A percentile compares a stretch with the other conserved stretches of the same genome.
These are phyloP conservation scores for Gymnobelideus leadbeateri DNA, from an alignment of 2,113 vertebrate genomes.

Conservation along the genomic window DNA sequence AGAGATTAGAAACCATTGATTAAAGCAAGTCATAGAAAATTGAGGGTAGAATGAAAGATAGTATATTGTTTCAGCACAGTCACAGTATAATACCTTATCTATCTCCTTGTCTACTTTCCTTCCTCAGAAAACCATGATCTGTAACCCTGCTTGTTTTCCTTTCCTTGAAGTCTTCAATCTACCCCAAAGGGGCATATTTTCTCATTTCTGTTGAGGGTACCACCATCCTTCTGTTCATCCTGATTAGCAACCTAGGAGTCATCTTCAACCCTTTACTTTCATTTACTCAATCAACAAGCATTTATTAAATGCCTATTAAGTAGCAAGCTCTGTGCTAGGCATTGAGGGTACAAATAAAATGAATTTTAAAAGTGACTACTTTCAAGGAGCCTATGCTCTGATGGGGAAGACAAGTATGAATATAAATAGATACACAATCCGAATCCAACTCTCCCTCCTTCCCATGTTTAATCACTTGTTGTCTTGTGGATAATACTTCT, in stretches of 20 bases:
- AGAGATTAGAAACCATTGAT: too few species aligned
- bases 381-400: too few species aligned
- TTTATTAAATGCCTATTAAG: background rate
- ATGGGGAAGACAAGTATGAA: too few species aligned
- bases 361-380: background rate
- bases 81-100: background rate
- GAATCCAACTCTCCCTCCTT: background rate
- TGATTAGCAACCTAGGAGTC: background rate
- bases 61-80: too few species aligned
- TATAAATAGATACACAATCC: too few species aligned
- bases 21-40: background rate
- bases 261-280: background rate
- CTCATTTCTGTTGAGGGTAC: background rate
- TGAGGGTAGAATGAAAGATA: background rate
- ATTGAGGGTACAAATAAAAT: background rate
- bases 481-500: background rate
- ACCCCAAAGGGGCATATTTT: background rate
- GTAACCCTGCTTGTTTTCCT: background rate
- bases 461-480: background rate
- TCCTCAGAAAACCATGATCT: background rate
- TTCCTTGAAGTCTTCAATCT: background rate
- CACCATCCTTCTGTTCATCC: background rate
- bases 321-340: background rate
- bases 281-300: background rate
- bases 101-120: background rate